Evolutionary conservation across 2,888 invertebrate species (phyloP), one percentile per base, ranked within the genome.

Genomic region (Himalopsyche anomala): DNA sequence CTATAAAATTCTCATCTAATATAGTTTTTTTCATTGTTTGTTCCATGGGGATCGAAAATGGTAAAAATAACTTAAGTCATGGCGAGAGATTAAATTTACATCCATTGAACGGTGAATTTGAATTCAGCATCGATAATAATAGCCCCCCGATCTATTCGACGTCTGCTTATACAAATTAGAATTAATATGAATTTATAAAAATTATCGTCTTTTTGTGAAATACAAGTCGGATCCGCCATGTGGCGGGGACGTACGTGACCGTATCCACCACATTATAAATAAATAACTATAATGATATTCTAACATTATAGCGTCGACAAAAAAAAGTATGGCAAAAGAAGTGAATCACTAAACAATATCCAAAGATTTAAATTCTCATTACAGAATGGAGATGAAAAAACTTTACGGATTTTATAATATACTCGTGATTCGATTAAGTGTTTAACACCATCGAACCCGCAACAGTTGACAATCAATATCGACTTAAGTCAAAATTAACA

Each of bases 161-260:
- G n/a, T 45, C 45, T n/a, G 12, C 28, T 38, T 28, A 42, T 80
- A 36, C n/a, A 51, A 45, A 80, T 80, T 45, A 45, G 80, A 80
- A 80, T 80, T 81, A 81, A 81, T 81, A 55, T 83, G 83, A 69
- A 82, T 82, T 54, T 82, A 55, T 82, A 55, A 40, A 56, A 82
- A 82, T 82, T 82, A 82, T 82, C 56, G 17, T 74, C 74, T 74
- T 74, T 74, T 74, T 74, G 81, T 54, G 45, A 81, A 81, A 82
- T 56, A 82, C 54, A 28, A 54, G 5, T 62, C 38, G 83, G 69
- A 83, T 83, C 40, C 69, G 69, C 4, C 83, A 62, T 62, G 83
- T 45, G 42, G 74, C 36, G 36, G 74, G 42, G n/a, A 51, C 12
- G 51, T 17, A 80, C 80, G 80, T 80, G 80, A 80, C 51, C 45